Percentiles rank a stretch among this genome's conserved stretches.
phyloP scores from a whole-genome alignment of 2,113 vertebrate species.

The Micronycteris hirsuta region DNA sequence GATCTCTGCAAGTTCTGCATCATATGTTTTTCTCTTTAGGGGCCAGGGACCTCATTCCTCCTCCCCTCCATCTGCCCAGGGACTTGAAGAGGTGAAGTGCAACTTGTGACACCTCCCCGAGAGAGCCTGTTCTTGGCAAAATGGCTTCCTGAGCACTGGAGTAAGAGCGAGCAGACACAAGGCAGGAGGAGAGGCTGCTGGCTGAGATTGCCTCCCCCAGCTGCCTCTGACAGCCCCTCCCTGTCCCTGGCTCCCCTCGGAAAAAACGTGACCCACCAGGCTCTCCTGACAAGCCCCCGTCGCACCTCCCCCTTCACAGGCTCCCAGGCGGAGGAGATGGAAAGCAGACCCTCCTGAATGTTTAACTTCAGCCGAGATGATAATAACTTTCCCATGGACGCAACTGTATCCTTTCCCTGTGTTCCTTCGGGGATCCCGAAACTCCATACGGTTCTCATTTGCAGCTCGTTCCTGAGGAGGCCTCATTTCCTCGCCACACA shows the following conservation, averaged over 20 bases:
- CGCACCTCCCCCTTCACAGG: not conserved
- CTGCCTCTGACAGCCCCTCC: not conserved
- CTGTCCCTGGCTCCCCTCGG: not conserved
- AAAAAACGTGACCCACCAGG: slow-evolving; percentile 39
- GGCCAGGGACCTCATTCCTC: not conserved
- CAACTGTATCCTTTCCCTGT: slow-evolving; percentile 52
- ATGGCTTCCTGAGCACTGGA: not conserved
- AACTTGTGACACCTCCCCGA: not conserved
- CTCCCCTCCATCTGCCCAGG: not conserved
- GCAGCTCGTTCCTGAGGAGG: slow-evolving; percentile 69
- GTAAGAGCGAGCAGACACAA: not conserved
- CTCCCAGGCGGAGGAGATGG: slow-evolving; percentile 55
- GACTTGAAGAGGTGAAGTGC: not conserved
- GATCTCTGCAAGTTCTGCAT: not conserved
- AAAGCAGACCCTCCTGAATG: slow-evolving; percentile 62
- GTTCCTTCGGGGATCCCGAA: slow-evolving; percentile 61
- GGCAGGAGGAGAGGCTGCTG: not conserved
- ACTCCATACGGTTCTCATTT: slow-evolving; percentile 74
- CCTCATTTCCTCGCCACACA: slow-evolving; percentile 74
- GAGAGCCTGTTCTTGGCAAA: not conserved
- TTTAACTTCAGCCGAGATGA: slow-evolving; percentile 59
- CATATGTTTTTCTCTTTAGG: not conserved
- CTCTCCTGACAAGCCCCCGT: not conserved
- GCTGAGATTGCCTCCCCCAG: not conserved
- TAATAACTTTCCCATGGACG: slow-evolving; percentile 67